Evolutionary conservation across 2,113 vertebrate species (phyloP), one percentile per base, ranked within the genome.

Genomic region (Machaerirhynchus nigripectus): DNA sequence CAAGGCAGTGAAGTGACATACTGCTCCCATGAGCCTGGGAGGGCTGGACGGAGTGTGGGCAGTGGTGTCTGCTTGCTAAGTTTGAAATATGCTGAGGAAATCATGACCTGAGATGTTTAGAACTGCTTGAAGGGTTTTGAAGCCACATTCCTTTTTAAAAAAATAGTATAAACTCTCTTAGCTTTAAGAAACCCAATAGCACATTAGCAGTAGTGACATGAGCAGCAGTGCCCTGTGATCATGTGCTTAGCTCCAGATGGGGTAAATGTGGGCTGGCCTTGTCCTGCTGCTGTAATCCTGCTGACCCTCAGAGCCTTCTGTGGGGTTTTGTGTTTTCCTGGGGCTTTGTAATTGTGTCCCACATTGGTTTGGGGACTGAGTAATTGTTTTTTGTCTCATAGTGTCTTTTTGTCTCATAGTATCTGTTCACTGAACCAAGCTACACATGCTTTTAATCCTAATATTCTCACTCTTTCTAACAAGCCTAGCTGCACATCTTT

Each of bases 241-340:
- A 2, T 7, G 33, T 31, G 22, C 4, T 2, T 6, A n/a, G 30
- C 33, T 46, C 13, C 15, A 31, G 22, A 1, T 33, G 26, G n/a
- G 26, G 67, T 27, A 44, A 13, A 16, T 13, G 5, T 15, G 49
- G 59, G 53, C 71, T 63, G 67, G 16, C 44, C 33, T 47, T 39
- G 40, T 46, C 9, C 46, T 76, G 44, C 37, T 73, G 49, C 21
- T 33, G 23, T 11, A 42, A 37, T 63, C 57, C 49, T 64, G 14
- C 61, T 27, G 28, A 44, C 21, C 19, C 46, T 27, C 16, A 14
- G 11, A 49, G 19, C 21, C 17, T 52, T 63, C 49, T 64, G 33
- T 1, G 4, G 23, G 1, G 3, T 39, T 79, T 73, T n/a, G 2
- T 52, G 7, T 75, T 87, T 88, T 71, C 27, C 52, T 64, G 27